These are phyloP conservation scores for Geococcyx californianus DNA, from an alignment of 2,113 vertebrate species.

Conservation along the genomic window DNA sequence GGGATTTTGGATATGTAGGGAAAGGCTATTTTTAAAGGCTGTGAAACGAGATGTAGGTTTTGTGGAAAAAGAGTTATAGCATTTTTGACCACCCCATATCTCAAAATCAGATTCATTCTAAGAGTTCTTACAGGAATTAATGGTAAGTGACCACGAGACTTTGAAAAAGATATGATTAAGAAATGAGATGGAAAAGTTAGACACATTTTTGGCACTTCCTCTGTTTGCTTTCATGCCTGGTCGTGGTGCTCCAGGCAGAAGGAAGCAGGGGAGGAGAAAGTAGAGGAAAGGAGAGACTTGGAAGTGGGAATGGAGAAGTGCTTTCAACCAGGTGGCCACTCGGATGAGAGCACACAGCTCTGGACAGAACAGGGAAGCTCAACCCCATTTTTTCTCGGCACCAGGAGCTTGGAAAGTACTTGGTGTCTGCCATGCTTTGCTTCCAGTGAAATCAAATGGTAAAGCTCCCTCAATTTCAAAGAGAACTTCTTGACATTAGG, in stretches of 20 bases:
- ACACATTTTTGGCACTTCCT: not conserved
- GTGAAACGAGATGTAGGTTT: not conserved
- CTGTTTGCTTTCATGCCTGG: accelerated
- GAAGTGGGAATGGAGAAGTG: not conserved
- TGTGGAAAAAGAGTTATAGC: not conserved
- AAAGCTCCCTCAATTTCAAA: not conserved
- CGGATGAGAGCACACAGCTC: not conserved
- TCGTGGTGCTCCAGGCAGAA: accelerated
- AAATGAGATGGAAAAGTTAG: not conserved
- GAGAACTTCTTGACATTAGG: not conserved
- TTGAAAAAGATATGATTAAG: not conserved
- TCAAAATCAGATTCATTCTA: not conserved
- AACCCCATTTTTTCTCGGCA: not conserved
- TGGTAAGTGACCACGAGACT: not conserved
- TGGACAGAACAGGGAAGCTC: not conserved
- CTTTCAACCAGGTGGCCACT: not conserved
- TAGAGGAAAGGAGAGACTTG: not conserved
- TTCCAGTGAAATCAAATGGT: not conserved
- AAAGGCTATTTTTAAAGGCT: slow-evolving; percentile 23
- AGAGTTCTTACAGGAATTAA: not conserved
- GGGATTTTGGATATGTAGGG: not conserved
- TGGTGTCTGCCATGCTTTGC: accelerated
- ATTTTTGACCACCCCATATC: not conserved
- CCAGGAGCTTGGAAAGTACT: not conserved
- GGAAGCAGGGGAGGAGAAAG: not conserved